Evolutionary conservation across 2,113 vertebrate species (phyloP), one percentile per base, ranked within the genome.

Genomic region (Sterrhoptilus dennistouni): DNA sequence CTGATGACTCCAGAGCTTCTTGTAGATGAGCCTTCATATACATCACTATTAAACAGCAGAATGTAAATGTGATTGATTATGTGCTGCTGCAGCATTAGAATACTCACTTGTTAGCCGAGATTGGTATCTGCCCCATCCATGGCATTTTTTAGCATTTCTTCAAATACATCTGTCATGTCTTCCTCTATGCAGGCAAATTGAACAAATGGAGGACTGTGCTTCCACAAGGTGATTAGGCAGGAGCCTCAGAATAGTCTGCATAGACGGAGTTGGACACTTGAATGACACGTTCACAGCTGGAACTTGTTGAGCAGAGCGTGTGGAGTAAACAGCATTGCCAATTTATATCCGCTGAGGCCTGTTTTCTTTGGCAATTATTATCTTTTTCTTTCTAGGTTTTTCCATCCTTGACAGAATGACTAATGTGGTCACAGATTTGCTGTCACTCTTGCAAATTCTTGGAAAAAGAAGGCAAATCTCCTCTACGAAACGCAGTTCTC

Each of bases 321-420:
- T 38, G 50, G 40, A 91, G 50, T 63, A 87, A 94, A 86, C 27
- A 70, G 17, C 33, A 52, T n/a, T 60, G 53, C 29, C 54, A 80
- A 50, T 94, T 95, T 96, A 69, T 44, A 31, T 69, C 54, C 60
- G 49, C 31, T 31, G 65, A 85, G 42, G 22, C 45, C 27, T 60
- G 74, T 69, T 97, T 82, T 84, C 49, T 82, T 89, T 49, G 40
- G 35, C 57, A 95, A 71, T 69, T 87, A 75, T 36, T 72, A 49
- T 83, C 81, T 95, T 83, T 93, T 89, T 82, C 28, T 90, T 90
- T 60, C 66, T 78, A 78, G 14, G 61, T 75, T 91, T 97, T 91
- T 89, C 81, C 16, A 33, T 86, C 53, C 52, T 71, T 89, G 85
- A 87, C 82, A 95, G 89, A 90, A 90, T 94, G 89, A 83, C 53